Base-by-base conservation (phyloP, 1,140 invertebrate genomes). In the Cepaea nemoralis region DNA sequence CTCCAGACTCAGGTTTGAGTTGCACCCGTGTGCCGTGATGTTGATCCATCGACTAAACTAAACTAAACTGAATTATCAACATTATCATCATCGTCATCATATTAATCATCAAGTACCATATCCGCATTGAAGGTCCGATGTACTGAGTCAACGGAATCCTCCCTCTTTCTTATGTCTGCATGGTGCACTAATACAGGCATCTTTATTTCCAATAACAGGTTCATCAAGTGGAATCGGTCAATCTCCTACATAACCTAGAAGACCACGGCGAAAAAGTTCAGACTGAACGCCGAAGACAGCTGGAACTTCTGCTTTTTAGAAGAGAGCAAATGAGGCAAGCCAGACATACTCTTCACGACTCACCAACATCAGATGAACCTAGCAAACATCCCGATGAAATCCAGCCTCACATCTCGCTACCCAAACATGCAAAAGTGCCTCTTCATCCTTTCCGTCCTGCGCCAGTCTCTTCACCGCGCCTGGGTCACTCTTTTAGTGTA, bases 251-350 rank as follows among this genome's bases (percentile, higher is more conserved):
- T 63, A 84, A 84, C 12, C 80, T 89, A 27, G 85, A 86, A 1
- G 87, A 89, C 48, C 83, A 83, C n/a, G 84, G 89, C 77, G 83
- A 87, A 70, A 85, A 86, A 55, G 74, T 87, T 19, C 81, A 70
- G 37, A 83, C 87, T 14, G 90, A 91, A 63, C 50, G 87, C 14
- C 83, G 83, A 69, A 79, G 89, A 42, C 90, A 91, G 75, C 77
- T 89, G 63, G 84, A 85, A 19, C 39, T 87, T 33, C 77, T 90
- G 24, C 84, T 85, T 27, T 79, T 84, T 24, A 84, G 83, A 74
- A 81, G 87, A 14, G 90, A 89, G 27, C 69, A 86, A 63, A 83
- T 83, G 35, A 77, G 85, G 22, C 80, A 85, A 45, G 19, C 6
- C 1, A 2, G 37, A 1, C 8, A 71, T 8, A 40, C 37, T n/a